Base-by-base conservation (phyloP, 2,113 vertebrate species). In the Callionymus lyra region DNA sequence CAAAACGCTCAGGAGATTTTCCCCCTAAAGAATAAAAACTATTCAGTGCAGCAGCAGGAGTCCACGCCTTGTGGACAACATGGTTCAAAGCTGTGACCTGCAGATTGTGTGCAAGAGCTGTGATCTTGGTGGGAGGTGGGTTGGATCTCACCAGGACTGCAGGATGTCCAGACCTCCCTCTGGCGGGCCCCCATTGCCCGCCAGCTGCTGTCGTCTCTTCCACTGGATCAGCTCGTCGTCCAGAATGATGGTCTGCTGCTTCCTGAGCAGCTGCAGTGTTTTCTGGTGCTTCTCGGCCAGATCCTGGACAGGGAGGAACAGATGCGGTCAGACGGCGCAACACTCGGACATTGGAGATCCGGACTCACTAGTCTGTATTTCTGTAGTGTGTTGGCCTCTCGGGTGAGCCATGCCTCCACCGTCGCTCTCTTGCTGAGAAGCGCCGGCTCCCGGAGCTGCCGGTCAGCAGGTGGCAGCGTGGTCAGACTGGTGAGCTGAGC, bases 221-320 rank as follows among this genome's bases (percentile, higher is more conserved):
- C 90, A 93, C 80, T 96, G 94, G 73, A 97, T 97, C 81, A 98
- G 81, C 63, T 98, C 93, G 0, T 97, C 94, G 0, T 97, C 94
- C 76, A 97, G 85, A 55, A 98, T 97, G 76, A 94, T 82, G 0
- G 92, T 95, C 81, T 97, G 93, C 68, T 95, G 92, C 78, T 97
- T 97, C 53, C 91, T 87, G 68, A 98, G 84, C 81, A 97, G 82
- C 82, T 93, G 89, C 82, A 97, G 79, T 15, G 91, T 96, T 80
- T 95, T 94, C 80, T 97, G 94, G 65, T 98, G 93, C 82, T 98
- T 97, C 81, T 97, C 92, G 0, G 94, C 91, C 56, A 93, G 72
- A 58, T 90, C 90, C 90, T 92, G 69, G 10, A 13, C n/a, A 4
- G 11, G n/a, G 12, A 43, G 36, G 40, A 3, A 16, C 11, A 35